Conservation (phyloP, 1,140 invertebrate species). For the Proctacanthus coquilletti region DNA sequence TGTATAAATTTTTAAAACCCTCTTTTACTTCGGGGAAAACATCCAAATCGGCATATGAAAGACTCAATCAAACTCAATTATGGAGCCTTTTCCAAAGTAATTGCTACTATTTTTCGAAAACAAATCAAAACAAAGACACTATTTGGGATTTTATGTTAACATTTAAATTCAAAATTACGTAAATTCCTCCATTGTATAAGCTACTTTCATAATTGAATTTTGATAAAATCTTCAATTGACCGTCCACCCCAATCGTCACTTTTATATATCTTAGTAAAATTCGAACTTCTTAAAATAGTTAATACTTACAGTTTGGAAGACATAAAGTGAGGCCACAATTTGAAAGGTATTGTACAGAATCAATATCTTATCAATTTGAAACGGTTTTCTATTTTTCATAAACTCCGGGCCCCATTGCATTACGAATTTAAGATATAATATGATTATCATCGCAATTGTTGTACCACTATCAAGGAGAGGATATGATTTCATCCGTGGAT, state of each 20-base stretch:
- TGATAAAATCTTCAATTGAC: background rate
- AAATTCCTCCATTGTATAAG: background rate
- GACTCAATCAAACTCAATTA: too few relatives aligned
- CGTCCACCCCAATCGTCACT: background rate
- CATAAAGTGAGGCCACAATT: too few relatives aligned
- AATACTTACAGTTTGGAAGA: background rate
- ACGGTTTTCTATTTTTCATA: slow-evolving; percentile 63
- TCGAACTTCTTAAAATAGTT: background rate
- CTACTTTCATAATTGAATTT: background rate
- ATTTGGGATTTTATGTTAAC: background rate
- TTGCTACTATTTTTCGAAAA: too few relatives aligned
- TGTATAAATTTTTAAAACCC: background rate
- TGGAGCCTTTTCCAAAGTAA: background rate
- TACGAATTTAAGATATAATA: background rate
- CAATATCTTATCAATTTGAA: slow-evolving; percentile 48
- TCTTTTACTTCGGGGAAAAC: background rate
- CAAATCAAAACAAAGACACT: too few relatives aligned
- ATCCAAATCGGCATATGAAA: too few relatives aligned
- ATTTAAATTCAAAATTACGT: background rate
- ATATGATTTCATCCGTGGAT: background rate
- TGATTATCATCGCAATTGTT: background rate
- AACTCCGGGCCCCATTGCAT: slow-evolving; percentile 40
- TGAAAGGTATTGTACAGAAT: slow-evolving; percentile 60
- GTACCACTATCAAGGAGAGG: background rate
- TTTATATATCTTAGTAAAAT: background rate